phyloP scores from a whole-genome alignment of 2,888 invertebrate species.

The Lochmaea capreae region DNA sequence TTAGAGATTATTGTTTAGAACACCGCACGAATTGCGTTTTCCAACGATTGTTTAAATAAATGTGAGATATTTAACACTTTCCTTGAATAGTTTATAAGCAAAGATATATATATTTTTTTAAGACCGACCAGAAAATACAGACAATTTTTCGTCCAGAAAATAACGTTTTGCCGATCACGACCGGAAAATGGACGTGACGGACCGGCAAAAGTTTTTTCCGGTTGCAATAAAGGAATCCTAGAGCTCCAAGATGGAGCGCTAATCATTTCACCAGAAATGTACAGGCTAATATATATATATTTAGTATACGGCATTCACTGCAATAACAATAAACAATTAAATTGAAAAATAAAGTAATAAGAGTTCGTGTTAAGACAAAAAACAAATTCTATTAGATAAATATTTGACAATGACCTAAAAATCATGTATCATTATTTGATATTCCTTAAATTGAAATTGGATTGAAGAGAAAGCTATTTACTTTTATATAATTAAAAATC shows the following conservation, averaged over 20 bases:
- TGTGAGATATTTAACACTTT: constrained; percentile 7
- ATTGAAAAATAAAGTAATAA: neutral
- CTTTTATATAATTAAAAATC: neutral
- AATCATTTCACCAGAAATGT: too few species aligned
- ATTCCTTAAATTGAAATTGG: neutral
- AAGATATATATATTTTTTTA: too few species aligned
- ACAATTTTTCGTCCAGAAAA: too few species aligned
- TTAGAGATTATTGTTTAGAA: constrained; percentile 20
- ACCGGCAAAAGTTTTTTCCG: too few species aligned
- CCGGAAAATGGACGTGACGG: too few species aligned
- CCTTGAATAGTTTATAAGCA: neutral
- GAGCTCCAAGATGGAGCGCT: too few species aligned
- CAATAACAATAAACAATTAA: neutral
- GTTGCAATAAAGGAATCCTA: too few species aligned
- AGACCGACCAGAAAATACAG: too few species aligned
- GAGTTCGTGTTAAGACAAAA: neutral
- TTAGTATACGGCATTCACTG: too few species aligned
- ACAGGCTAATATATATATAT: too few species aligned
- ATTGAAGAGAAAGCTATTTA: neutral
- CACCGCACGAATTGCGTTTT: neutral
- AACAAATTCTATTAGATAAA: neutral
- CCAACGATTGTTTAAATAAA: constrained; percentile 6
- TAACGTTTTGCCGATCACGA: too few species aligned
- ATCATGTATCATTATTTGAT: neutral
- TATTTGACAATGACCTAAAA: neutral